Percentiles rank a stretch among this genome's conserved stretches.
These are phyloP conservation scores for Siniperca chuatsi DNA, from an alignment of 2,113 vertebrate species.

Conservation along the genomic window DNA sequence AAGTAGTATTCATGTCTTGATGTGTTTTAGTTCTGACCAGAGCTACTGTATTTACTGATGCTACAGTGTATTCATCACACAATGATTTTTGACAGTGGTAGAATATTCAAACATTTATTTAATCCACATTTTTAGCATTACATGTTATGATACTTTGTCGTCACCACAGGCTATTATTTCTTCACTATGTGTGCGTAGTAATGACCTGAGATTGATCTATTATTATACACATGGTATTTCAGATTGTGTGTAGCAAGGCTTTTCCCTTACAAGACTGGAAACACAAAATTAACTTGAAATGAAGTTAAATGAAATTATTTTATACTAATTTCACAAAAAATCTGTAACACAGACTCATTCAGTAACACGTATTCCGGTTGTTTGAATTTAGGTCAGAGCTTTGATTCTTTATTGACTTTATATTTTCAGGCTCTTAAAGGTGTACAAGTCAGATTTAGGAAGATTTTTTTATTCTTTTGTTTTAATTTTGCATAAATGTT, in stretches of 20 bases:
- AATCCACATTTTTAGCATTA: neutral
- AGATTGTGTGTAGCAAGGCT: neutral
- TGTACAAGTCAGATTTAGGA: neutral
- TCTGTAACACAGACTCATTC: neutral
- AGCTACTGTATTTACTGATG: neutral
- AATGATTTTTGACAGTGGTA: neutral
- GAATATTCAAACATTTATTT: neutral
- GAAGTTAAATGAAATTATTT: neutral
- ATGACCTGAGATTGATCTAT: neutral
- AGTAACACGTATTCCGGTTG: neutral
- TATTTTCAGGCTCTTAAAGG: neutral
- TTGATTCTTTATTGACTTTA: neutral
- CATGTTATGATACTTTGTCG: neutral
- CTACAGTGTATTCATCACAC: neutral
- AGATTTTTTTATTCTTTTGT: neutral
- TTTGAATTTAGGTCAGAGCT: neutral
- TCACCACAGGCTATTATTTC: too few relatives aligned
- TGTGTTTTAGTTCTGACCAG: neutral
- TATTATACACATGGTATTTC: neutral
- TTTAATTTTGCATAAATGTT: conserved; percentile 8
- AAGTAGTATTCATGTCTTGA: neutral
- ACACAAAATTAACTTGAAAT: neutral
- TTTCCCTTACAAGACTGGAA: neutral
- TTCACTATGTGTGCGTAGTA: neutral
- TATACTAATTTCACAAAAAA: neutral